Evolutionary conservation across 2,797 vertebrate species (phyloP), one percentile per base, ranked within the genome.

Genomic region (Aplochiton taeniatus): DNA sequence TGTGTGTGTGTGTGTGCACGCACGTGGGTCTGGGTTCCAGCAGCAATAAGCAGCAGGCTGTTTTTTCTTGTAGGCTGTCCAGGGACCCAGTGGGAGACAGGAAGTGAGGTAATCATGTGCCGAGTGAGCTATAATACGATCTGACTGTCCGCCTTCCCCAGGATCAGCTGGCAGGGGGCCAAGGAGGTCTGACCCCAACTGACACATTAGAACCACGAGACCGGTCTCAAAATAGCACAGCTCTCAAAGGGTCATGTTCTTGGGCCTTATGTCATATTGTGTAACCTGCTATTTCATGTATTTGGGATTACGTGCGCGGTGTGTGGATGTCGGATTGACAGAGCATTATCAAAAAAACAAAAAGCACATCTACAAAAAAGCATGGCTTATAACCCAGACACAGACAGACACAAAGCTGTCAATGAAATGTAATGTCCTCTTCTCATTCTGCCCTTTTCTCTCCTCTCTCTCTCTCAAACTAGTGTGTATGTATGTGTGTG

Each of bases 91-190:
- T 19, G 49, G 72, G 72, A 74, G 61, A 62, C 46, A 78, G 81
- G 83, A 86, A 80, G 82, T 80, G 78, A 83, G 75, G 76, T 56
- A 54, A 76, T 82, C 73, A 78, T 54, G 46, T 72, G 61, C 14
- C 0, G 57, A 45, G 51, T 0, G 57, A 45, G 51, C 53, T 62
- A 0, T 74, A 78, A 83, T 81, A 45, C 68, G 66, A 49, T 63
- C 65, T 65, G 76, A 82, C 57, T 19, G 53, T 42, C 64, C 51
- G 8, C 65, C 63, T 45, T 52, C 19, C 61, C 59, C 64, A 13
- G 42, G 64, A 31, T 31, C 31, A 31, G 31, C 31, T 3, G 31
- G 31, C 31, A 6, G 31, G 31, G 31, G 31, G 31, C 31, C n/a
- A 31, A 31, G 31, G 31, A 31, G 31, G 31, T 6, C 31, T 3